Conservation (phyloP, 2,113 vertebrate species). For the Bos taurus region ARS-UCD2.0 NC_037336.1:40519501-40520000, state of each 20-base stretch:
- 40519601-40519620: neutral
- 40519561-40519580: neutral
- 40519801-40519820: neutral
- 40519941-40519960: neutral
- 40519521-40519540: neutral
- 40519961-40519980: neutral
- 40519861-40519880: neutral
- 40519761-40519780: neutral
- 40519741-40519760: accelerated
- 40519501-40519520: neutral
- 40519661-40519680: neutral
- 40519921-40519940: neutral
- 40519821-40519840: neutral
- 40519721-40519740: neutral
- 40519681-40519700: accelerated
- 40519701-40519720: neutral
- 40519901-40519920: neutral
- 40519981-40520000: conserved; percentile 25
- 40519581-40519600: neutral
- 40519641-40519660: neutral
- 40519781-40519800: neutral
- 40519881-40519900: neutral
- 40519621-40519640: neutral
- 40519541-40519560: neutral
- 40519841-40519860: neutral